Evolutionary conservation across 2,797 vertebrate genomes (phyloP).

Genomic region (Parotocinclus haroldoi): DNA sequence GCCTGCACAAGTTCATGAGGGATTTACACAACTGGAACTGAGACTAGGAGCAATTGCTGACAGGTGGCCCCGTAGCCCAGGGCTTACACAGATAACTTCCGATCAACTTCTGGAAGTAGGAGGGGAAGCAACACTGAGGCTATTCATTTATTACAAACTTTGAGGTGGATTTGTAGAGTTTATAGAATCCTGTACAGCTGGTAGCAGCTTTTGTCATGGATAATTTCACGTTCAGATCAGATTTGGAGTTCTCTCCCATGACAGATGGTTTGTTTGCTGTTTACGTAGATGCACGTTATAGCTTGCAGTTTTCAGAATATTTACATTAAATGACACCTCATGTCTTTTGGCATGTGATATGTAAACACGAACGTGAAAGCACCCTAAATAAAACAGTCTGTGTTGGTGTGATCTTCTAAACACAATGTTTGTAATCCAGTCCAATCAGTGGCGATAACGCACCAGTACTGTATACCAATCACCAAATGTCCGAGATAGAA

Average conservation of each 20-base stretch:
- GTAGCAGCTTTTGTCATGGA: conserved; percentile 4
- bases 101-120: conserved; percentile 21
- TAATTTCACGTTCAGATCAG: not conserved
- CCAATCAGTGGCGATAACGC: too few species aligned
- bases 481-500: too few species aligned
- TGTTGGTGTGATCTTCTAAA: too few species aligned
- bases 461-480: too few species aligned
- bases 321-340: too few species aligned
- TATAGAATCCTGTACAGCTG: conserved; percentile 41
- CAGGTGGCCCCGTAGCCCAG: conserved; percentile 32
- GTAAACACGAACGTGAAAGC: too few species aligned
- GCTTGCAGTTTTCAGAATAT: too few species aligned
- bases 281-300: too few species aligned
- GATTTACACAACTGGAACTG: not conserved
- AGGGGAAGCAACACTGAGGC: conserved; percentile 21
- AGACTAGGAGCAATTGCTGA: conserved; percentile 21
- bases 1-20: too few species aligned
- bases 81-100: conserved; percentile 9
- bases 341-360: too few species aligned
- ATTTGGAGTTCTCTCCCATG: not conserved
- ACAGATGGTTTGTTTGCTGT: not conserved
- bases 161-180: conserved; percentile 2
- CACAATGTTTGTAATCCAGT: too few species aligned
- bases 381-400: too few species aligned
- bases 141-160: conserved; percentile 12